Percentiles rank a stretch among this genome's conserved stretches.
These are phyloP conservation scores for Danio tinwini DNA, from an alignment of 2,797 vertebrate genomes.

Conservation along the genomic window DNA sequence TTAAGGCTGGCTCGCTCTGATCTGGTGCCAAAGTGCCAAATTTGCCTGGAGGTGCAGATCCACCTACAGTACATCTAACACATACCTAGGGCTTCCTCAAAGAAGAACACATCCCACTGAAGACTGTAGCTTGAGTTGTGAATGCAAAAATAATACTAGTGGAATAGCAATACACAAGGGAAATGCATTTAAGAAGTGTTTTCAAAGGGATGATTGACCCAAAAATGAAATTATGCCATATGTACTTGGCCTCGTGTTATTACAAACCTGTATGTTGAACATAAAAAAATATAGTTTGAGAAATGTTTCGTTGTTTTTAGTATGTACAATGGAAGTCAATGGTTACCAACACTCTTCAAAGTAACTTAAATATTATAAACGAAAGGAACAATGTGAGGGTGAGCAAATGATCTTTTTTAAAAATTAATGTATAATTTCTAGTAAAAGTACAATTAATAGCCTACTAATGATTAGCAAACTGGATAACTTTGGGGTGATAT, in stretches of 20 bases:
- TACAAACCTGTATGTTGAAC: too few relatives aligned
- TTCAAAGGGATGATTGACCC: not conserved
- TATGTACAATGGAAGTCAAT: not conserved
- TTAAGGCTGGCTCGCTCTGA: constrained; percentile 8
- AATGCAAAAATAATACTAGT: not conserved
- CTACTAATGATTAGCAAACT: not conserved
- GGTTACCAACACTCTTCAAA: not conserved
- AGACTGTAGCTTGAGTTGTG: constrained; percentile 6
- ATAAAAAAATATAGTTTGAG: too few relatives aligned
- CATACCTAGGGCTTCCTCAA: constrained; percentile 7
- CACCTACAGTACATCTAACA: not conserved
- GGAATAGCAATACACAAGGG: not conserved
- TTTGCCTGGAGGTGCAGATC: constrained; percentile 29
- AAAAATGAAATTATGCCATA: too few relatives aligned
- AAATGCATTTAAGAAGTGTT: not conserved
- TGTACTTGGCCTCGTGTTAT: too few relatives aligned
- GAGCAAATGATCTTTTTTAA: not conserved
- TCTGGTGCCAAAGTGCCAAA: constrained; percentile 11
- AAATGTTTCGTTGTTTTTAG: not conserved
- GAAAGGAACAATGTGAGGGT: not conserved
- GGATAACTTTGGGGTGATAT: too few relatives aligned
- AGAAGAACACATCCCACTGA: constrained; percentile 3
- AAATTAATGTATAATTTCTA: not conserved
- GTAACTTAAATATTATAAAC: not conserved
- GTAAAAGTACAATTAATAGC: not conserved